Evolutionary conservation across 2,113 vertebrate species (phyloP).

Genomic region (Rhegmatorhina hoffmannsi): DNA sequence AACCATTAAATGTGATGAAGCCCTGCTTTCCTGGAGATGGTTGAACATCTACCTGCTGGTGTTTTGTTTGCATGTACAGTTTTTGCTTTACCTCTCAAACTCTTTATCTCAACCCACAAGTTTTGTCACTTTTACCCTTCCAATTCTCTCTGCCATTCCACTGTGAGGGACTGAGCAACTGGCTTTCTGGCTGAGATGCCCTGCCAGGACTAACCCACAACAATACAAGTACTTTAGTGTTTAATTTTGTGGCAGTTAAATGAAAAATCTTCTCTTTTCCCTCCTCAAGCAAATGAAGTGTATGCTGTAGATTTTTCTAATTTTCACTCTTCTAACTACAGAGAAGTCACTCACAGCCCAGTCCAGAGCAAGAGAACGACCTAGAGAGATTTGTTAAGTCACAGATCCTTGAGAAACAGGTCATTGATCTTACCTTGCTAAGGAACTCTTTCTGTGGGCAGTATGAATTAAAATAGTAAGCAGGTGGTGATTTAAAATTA

Average conservation of each 20-base stretch:
- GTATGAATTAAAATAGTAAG: not conserved
- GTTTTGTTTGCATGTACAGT: not conserved
- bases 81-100: not conserved
- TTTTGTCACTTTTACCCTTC: not conserved
- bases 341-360: not conserved
- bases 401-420: not conserved
- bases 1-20: not conserved
- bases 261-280: not conserved
- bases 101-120: not conserved
- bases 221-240: not conserved
- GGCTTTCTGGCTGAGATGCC: not conserved
- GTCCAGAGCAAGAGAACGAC: not conserved
- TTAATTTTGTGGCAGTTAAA: not conserved
- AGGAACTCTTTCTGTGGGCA: not conserved
- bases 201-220: not conserved
- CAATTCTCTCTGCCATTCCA: not conserved
- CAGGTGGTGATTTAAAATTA: not conserved
- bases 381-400: not conserved
- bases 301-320: not conserved
- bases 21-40: not conserved
- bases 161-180: accelerated
- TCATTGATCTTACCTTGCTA: not conserved
- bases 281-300: not conserved
- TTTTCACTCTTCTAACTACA: not conserved
- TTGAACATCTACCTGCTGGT: not conserved